These are phyloP conservation scores for Bufo bufo DNA, from an alignment of 2,113 vertebrate genomes.

Conservation along the genomic window DNA sequence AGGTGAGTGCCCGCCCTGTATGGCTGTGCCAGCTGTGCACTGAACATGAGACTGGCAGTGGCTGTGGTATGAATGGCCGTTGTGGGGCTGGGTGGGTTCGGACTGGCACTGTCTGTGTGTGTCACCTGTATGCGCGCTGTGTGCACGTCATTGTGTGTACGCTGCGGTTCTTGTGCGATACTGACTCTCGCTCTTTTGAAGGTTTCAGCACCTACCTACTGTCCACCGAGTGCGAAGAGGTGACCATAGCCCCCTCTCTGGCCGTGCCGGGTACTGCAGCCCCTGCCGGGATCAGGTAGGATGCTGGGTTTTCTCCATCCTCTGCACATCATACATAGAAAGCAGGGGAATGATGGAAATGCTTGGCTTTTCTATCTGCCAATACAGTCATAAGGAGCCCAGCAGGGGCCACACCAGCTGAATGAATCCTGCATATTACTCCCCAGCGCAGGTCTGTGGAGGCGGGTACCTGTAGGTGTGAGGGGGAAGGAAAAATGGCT, in stretches of 20 bases:
- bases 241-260: not conserved
- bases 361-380: no score
- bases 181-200: not conserved
- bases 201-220: slow-evolving; percentile 48
- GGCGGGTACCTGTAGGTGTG: no score
- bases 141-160: not conserved
- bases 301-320: not conserved
- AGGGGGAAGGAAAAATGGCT: no score
- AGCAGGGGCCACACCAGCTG: no score
- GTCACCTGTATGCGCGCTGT: not conserved
- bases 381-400: no score
- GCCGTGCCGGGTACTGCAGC: not conserved
- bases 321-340: not conserved
- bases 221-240: not conserved
- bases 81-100: not conserved
- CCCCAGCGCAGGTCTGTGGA: no score
- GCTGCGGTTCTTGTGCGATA: not conserved
- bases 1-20: not conserved
- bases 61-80: not conserved
- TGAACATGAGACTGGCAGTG: not conserved
- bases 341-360: no score
- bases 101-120: not conserved
- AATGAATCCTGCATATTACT: no score
- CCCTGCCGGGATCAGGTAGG: not conserved
- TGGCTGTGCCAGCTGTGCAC: not conserved